phyloP scores from a whole-genome alignment of 2,113 vertebrate species.

The Phocoena sinus region DNA sequence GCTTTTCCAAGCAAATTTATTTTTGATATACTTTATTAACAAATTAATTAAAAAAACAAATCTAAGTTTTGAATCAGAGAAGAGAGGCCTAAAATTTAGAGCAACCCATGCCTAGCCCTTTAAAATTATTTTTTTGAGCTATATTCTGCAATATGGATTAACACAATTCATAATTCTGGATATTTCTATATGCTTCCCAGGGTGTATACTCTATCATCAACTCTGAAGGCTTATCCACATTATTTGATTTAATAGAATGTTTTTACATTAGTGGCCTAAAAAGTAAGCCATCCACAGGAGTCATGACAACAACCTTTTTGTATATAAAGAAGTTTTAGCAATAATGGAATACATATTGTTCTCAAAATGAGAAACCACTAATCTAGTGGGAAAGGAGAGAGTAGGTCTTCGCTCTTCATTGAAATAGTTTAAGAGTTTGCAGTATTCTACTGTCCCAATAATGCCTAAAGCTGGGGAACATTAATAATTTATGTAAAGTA shows the following conservation, averaged over 20 bases:
- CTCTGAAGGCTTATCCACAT: background rate
- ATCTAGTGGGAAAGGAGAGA: background rate
- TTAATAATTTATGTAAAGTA: background rate
- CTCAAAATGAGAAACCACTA: background rate
- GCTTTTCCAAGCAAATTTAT: slow-evolving; percentile 15
- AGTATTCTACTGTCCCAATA: background rate
- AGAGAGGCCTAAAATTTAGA: background rate
- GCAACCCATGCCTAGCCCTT: background rate
- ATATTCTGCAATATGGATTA: background rate
- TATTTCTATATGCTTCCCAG: background rate
- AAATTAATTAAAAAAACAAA: background rate
- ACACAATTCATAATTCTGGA: background rate
- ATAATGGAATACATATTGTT: background rate
- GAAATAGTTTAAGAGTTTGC: background rate
- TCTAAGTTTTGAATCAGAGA: slow-evolving; percentile 1
- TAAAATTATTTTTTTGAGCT: background rate
- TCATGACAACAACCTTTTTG: background rate
- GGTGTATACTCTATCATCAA: background rate
- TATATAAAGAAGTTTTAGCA: background rate
- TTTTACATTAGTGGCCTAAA: background rate
- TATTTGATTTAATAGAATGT: background rate
- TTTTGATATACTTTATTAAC: background rate
- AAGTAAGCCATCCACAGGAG: background rate
- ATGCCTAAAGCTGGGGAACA: background rate
- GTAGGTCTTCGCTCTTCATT: background rate